Percentiles rank a stretch among this genome's conserved stretches.
These are phyloP conservation scores for Meleagris gallopavo DNA, from an alignment of 2,113 vertebrate species.

Conservation along the genomic window DNA sequence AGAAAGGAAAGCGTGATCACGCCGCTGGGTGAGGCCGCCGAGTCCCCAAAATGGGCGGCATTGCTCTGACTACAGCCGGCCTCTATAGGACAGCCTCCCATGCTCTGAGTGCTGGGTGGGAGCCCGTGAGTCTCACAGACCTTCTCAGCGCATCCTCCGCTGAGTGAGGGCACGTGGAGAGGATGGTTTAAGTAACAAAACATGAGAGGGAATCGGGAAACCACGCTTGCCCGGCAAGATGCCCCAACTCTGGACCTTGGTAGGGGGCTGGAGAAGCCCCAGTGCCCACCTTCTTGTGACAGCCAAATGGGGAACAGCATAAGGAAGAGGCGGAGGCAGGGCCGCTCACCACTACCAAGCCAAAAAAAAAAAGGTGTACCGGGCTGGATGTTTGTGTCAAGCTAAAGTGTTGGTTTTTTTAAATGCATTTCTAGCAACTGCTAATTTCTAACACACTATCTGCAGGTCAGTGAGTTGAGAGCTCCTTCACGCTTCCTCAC, in stretches of 20 bases:
- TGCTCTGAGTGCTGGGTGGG: background rate
- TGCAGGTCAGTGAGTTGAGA: background rate
- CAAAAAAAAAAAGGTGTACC: background rate
- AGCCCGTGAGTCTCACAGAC: fast-evolving
- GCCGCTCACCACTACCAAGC: background rate
- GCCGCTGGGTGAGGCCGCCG: background rate
- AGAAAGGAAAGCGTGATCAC: constrained; percentile 69
- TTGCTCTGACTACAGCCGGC: background rate
- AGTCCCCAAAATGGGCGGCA: background rate
- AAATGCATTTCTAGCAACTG: background rate
- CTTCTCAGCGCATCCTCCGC: fast-evolving
- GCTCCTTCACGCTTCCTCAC: background rate
- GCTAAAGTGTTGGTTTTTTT: background rate
- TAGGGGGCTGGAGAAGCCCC: background rate
- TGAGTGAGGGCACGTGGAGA: fast-evolving
- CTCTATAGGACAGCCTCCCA: fast-evolving
- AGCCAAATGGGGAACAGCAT: background rate
- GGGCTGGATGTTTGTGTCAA: background rate
- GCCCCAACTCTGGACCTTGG: background rate
- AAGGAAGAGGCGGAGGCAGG: background rate
- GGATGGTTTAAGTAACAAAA: background rate
- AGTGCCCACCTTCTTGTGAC: fast-evolving
- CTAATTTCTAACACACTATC: background rate
- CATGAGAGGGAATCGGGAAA: background rate
- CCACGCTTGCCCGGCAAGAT: background rate